Conservation (phyloP, 1,140 invertebrate species). For the Radopholus similis region DNA sequence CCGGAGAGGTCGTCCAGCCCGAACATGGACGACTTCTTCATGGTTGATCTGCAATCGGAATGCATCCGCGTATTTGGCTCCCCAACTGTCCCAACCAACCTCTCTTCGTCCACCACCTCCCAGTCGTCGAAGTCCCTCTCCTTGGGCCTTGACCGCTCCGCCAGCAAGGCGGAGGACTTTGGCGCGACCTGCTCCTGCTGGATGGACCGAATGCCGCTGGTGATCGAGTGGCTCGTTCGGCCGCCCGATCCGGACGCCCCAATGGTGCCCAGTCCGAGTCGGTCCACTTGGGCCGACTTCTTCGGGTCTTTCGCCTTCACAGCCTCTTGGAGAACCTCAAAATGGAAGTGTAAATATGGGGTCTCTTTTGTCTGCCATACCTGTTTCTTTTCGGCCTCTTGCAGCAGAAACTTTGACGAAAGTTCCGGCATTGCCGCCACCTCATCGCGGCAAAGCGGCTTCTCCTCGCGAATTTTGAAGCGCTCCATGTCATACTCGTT, state of each 20-base stretch:
- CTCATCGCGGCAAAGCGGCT: constrained; percentile 1
- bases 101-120: constrained; percentile 46
- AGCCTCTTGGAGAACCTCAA: neutral
- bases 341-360: neutral
- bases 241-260: constrained; percentile 64
- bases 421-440: neutral
- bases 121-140: constrained; percentile 45
- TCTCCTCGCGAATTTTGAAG: neutral
- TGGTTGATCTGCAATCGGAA: neutral
- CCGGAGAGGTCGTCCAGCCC: neutral
- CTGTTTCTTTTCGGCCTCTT: constrained; percentile 36
- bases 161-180: too few species aligned
- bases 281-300: constrained; percentile 81
- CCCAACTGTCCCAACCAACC: constrained; percentile 35
- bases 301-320: constrained; percentile 68
- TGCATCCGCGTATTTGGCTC: neutral
- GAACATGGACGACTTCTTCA: neutral
- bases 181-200: constrained; percentile 70
- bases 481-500: constrained; percentile 44
- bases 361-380: neutral
- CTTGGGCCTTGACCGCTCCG: constrained; percentile 23
- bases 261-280: constrained; percentile 81
- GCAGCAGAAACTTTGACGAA: constrained; percentile 44
- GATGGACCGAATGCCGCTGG: constrained; percentile 86
- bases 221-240: constrained; percentile 77